Conservation (phyloP, 2,888 invertebrate species). For the Julus scandinavius region DNA sequence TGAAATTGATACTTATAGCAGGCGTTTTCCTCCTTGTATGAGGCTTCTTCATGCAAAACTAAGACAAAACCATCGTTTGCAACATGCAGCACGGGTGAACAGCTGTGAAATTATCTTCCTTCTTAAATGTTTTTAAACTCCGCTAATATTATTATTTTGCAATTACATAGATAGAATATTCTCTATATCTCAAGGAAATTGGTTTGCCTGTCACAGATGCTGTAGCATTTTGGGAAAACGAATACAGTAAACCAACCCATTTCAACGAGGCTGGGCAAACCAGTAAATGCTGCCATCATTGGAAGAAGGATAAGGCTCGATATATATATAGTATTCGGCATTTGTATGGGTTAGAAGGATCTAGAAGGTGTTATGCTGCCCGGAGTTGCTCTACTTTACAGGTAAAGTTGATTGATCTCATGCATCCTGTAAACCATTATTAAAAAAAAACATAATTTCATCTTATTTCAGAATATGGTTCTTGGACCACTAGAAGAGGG, state of each 20-base stretch:
- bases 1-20: neutral
- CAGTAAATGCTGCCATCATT: neutral
- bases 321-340: conserved; percentile 25
- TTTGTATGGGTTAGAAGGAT: conserved; percentile 39
- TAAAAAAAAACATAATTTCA: neutral
- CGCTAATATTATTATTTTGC: neutral
- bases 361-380: neutral
- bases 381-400: conserved; percentile 31
- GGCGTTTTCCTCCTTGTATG: conserved; percentile 48
- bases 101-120: neutral
- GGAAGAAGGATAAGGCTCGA: conserved; percentile 35
- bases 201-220: conserved; percentile 15
- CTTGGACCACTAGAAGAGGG: conserved; percentile 25
- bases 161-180: neutral
- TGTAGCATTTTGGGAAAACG: conserved; percentile 1
- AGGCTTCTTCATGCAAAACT: conserved; percentile 25
- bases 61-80: conserved; percentile 30
- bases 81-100: neutral
- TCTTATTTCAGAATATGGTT: neutral
- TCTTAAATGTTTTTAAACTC: neutral
- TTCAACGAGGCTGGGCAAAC: neutral
- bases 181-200: conserved; percentile 46
- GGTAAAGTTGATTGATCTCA: neutral
- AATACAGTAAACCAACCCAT: neutral
- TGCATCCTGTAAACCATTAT: no score